These are phyloP conservation scores for Sebastes iracundus DNA, from an alignment of 2,797 vertebrate genomes.

Conservation along the genomic window DNA sequence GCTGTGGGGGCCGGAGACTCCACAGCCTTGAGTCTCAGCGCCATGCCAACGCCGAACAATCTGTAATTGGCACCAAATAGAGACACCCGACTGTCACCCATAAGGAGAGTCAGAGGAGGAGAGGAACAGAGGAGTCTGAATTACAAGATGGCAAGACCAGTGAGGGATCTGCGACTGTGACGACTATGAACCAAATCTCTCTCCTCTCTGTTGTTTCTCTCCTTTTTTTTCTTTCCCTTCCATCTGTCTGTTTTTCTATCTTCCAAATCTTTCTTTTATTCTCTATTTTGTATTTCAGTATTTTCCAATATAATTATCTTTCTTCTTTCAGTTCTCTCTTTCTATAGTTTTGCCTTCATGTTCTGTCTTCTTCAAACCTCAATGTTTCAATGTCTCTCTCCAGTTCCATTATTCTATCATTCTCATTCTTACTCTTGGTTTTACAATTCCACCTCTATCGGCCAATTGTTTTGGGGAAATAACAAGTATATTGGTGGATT, in stretches of 20 bases:
- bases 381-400: neutral
- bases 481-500: neutral
- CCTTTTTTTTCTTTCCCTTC: constrained; percentile 21
- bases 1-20: constrained; percentile 52
- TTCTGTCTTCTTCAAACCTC: neutral
- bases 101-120: constrained; percentile 55
- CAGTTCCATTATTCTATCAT: neutral
- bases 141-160: constrained; percentile 54
- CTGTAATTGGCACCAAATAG: constrained; percentile 77
- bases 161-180: constrained; percentile 38
- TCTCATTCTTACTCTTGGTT: neutral
- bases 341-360: neutral
- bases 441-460: neutral
- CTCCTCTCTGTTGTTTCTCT: neutral
- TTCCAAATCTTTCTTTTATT: constrained; percentile 18
- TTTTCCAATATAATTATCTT: neutral
- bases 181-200: constrained; percentile 27
- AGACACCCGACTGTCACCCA: constrained; percentile 66
- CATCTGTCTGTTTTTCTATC: constrained; percentile 35
- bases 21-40: constrained; percentile 66
- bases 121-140: constrained; percentile 51
- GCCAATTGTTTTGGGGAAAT: neutral
- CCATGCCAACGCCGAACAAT: constrained; percentile 64
- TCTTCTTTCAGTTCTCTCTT: neutral
- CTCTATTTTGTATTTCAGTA: neutral